Evolutionary conservation across 2,888 invertebrate species (phyloP).

Genomic region (Trachelus tabidus): DNA sequence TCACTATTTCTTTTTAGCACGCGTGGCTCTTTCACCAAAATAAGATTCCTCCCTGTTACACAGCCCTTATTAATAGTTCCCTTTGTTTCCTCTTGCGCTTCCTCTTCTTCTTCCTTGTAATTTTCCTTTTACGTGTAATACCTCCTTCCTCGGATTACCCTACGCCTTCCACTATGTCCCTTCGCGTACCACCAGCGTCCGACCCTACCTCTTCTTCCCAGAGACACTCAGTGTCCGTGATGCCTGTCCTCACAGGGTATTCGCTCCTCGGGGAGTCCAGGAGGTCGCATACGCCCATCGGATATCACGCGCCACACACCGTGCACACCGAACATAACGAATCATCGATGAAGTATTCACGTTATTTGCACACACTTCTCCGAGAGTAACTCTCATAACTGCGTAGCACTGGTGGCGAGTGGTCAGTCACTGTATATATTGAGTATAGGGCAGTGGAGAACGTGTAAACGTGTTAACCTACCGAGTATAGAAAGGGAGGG

Average conservation of each 20-base stretch:
- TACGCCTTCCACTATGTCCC: not conserved
- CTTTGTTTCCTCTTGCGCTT: constrained; percentile 12
- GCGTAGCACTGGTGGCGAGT: not conserved
- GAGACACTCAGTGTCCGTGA: not conserved
- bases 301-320: constrained; percentile 37
- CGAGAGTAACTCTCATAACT: not conserved
- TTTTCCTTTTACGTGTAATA: not conserved
- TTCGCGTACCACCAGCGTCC: not conserved
- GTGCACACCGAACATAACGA: constrained; percentile 36
- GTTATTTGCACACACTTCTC: not conserved
- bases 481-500: not conserved
- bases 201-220: not conserved
- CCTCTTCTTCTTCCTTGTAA: constrained; percentile 14
- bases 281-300: constrained; percentile 32
- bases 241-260: constrained; percentile 9
- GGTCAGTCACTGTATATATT: not conserved
- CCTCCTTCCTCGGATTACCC: not conserved
- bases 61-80: not conserved
- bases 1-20: not conserved
- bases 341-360: constrained; percentile 30
- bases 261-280: constrained; percentile 6
- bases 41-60: not conserved
- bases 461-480: not conserved
- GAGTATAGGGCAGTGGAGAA: not conserved
- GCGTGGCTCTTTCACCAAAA: not conserved